Conservation (phyloP, 2,113 vertebrate genomes). For the Hippopotamus amphibius region DNA sequence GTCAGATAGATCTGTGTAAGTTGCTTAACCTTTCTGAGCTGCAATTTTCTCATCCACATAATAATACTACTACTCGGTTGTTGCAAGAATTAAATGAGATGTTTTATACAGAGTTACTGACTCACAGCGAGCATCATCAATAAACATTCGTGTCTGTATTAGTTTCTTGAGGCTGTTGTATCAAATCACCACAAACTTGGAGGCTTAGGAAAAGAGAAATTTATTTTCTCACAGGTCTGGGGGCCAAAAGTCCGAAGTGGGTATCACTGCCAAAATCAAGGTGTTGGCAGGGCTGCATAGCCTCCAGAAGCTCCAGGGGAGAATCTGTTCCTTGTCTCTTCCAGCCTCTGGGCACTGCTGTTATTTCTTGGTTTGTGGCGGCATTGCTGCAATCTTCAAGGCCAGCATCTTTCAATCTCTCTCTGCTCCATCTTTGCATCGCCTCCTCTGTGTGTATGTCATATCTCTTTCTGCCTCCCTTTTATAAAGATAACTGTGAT, state of each 20-base stretch:
- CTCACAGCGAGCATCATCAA: not conserved
- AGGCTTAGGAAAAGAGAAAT: conserved; percentile 3
- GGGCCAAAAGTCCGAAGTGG: not conserved
- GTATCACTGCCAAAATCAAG: not conserved
- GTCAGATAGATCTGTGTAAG: not conserved
- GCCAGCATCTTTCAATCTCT: not conserved
- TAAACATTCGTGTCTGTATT: conserved; percentile 7
- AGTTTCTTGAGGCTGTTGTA: not conserved
- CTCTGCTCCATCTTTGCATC: not conserved
- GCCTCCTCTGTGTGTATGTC: not conserved
- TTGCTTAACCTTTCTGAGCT: not conserved
- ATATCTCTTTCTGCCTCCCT: not conserved
- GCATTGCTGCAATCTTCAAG: not conserved
- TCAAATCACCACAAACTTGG: not conserved
- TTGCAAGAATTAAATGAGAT: conserved; percentile 51
- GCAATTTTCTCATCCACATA: not conserved
- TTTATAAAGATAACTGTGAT: not conserved
- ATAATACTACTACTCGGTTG: not conserved
- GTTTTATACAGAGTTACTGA: not conserved
- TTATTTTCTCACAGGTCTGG: not conserved
- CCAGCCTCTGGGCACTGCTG: not conserved
- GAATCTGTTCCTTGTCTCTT: not conserved
- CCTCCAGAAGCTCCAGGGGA: not conserved
- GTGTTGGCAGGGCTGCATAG: not conserved
- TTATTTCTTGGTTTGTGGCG: not conserved